Evolutionary conservation across 2,888 invertebrate species (phyloP).

Genomic region (Ptychoptera contaminata): DNA sequence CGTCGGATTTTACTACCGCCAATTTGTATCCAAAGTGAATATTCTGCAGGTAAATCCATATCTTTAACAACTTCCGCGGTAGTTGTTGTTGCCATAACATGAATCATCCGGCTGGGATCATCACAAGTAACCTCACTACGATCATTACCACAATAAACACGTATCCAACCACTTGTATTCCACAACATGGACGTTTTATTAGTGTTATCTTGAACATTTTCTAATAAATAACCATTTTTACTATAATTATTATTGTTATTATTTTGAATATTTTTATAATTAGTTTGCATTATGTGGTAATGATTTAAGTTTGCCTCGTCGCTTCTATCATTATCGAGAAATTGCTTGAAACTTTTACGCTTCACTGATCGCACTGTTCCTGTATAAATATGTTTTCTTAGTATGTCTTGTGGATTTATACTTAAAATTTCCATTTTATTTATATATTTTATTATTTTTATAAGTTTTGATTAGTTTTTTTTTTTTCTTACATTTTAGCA

Average conservation of each 20-base stretch:
- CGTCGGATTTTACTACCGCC: constrained; percentile 41
- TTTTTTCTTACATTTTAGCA: no score
- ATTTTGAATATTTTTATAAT: neutral
- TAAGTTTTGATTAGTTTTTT: no score
- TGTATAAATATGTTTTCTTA: constrained; percentile 2
- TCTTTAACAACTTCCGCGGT: constrained; percentile 10
- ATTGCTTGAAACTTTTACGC: constrained; percentile 8
- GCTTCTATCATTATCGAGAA: neutral
- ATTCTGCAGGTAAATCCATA: constrained; percentile 13
- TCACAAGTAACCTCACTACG: constrained; percentile 11
- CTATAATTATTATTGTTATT: neutral
- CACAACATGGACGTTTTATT: constrained; percentile 5
- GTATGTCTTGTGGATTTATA: constrained; percentile 2
- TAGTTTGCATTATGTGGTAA: neutral
- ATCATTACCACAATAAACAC: constrained; percentile 14
- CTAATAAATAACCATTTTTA: neutral
- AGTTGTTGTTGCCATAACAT: constrained; percentile 10
- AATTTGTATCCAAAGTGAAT: constrained; percentile 25
- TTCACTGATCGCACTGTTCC: constrained; percentile 9
- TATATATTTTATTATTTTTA: no score
- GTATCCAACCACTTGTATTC: constrained; percentile 12
- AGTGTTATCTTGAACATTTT: neutral
- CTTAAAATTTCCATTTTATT: constrained; percentile 3
- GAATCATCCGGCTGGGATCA: constrained; percentile 14
- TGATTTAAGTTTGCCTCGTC: neutral